phyloP scores from a whole-genome alignment of 2,888 invertebrate genomes.

The Bombylius major region DNA sequence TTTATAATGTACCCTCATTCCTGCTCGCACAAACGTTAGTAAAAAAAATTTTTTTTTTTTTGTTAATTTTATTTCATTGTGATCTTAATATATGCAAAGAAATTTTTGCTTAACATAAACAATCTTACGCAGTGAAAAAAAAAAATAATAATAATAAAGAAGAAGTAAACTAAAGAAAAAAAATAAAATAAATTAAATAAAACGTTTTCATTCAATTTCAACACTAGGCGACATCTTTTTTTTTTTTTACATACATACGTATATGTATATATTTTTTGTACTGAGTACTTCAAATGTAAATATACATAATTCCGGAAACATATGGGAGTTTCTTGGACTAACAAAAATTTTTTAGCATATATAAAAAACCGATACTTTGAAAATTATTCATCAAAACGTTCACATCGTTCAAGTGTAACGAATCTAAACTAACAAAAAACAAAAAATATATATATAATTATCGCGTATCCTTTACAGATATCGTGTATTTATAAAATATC shows the following conservation, averaged over 20 bases:
- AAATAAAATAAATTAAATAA: background rate
- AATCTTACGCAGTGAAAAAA: no score
- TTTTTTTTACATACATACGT: no score
- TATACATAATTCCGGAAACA: background rate
- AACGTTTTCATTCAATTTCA: background rate
- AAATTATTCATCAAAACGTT: slow-evolving; percentile 32
- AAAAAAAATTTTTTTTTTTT: slow-evolving; percentile 6
- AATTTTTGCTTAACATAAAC: no score
- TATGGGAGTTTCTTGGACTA: background rate
- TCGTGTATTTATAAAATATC: no score
- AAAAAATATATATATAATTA: background rate
- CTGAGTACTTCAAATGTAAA: background rate
- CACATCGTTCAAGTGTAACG: slow-evolving; percentile 30
- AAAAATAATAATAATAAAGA: no score
- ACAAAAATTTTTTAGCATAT: slow-evolving; percentile 21
- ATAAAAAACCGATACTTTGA: slow-evolving; percentile 31
- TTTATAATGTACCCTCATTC: slow-evolving; percentile 7
- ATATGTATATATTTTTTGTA: background rate
- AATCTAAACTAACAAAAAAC: slow-evolving; percentile 11
- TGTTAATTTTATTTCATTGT: background rate
- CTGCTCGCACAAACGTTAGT: background rate
- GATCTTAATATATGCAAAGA: no score
- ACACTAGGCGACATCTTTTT: background rate
- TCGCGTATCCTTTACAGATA: background rate
- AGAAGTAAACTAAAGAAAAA: background rate